phyloP scores from a whole-genome alignment of 2,888 invertebrate species.

The Coenonympha glycerion region DNA sequence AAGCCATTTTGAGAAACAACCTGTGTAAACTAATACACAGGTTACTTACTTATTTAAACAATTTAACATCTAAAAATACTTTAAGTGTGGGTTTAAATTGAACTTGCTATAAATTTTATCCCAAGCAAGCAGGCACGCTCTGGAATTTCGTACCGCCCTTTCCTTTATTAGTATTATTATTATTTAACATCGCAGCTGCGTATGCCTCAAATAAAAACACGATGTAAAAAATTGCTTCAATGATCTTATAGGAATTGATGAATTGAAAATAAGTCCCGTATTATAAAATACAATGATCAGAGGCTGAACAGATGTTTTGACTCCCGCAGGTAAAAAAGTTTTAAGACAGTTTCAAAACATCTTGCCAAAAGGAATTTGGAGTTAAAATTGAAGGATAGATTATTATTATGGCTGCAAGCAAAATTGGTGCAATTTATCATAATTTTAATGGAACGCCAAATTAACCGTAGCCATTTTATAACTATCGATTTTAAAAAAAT shows the following conservation, averaged over 20 bases:
- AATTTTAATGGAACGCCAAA: neutral
- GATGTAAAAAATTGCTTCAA: constrained; percentile 30
- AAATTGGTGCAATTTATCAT: neutral
- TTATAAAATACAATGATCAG: constrained; percentile 42
- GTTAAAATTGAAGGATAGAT: neutral
- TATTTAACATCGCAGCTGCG: constrained; percentile 30
- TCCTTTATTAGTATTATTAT: constrained; percentile 25
- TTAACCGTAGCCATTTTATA: no score
- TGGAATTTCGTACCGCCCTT: constrained; percentile 17
- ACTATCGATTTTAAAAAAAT: no score
- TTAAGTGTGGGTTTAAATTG: neutral
- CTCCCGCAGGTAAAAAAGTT: constrained; percentile 54
- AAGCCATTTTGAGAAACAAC: no score
- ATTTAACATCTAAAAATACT: no score
- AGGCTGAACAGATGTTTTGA: constrained; percentile 57
- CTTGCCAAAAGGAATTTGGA: constrained; percentile 14
- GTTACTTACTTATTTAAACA: no score
- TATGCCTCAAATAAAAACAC: constrained; percentile 22
- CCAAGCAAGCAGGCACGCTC: constrained; percentile 4
- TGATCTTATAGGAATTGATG: constrained; percentile 37
- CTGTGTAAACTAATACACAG: no score
- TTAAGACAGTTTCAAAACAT: constrained; percentile 37
- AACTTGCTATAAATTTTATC: neutral
- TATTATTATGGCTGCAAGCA: neutral
- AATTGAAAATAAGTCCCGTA: constrained; percentile 38